Conservation (phyloP, 2,113 vertebrate genomes). For the Pterophyllum scalare region DNA sequence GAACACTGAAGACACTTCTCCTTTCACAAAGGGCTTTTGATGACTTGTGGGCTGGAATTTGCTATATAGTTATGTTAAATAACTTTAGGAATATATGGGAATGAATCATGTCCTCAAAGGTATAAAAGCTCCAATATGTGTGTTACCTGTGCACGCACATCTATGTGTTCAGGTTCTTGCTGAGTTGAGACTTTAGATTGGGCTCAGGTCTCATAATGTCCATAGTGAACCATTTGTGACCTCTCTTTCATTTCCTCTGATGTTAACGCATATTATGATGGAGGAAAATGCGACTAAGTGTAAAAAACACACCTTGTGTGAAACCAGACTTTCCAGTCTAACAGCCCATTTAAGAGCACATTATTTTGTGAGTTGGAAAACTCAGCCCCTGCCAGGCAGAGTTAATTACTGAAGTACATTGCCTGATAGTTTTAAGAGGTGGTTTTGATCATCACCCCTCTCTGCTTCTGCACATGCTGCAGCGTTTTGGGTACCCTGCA, state of each 20-base stretch:
- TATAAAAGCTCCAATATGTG: neutral
- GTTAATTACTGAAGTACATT: conserved; percentile 31
- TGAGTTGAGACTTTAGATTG: neutral
- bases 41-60: neutral
- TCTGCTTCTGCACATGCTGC: neutral
- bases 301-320: conserved; percentile 6
- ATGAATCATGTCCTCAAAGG: neutral
- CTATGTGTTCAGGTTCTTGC: neutral
- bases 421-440: conserved; percentile 53
- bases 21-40: neutral
- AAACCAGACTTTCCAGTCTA: conserved; percentile 36
- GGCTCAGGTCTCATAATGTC: neutral
- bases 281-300: conserved; percentile 24
- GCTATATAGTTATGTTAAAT: neutral
- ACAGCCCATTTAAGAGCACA: conserved; percentile 18
- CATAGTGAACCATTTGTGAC: neutral
- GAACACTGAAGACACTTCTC: neutral
- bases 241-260: conserved; percentile 18
- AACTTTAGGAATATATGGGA: neutral
- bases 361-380: conserved; percentile 55
- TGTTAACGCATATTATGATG: conserved; percentile 11
- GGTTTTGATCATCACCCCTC: conserved; percentile 38
- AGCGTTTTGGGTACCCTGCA: neutral
- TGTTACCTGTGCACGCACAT: neutral
- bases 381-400: conserved; percentile 18